Base-by-base conservation (phyloP, 2,113 vertebrate species). In the Oncorhynchus kisutch region DNA sequence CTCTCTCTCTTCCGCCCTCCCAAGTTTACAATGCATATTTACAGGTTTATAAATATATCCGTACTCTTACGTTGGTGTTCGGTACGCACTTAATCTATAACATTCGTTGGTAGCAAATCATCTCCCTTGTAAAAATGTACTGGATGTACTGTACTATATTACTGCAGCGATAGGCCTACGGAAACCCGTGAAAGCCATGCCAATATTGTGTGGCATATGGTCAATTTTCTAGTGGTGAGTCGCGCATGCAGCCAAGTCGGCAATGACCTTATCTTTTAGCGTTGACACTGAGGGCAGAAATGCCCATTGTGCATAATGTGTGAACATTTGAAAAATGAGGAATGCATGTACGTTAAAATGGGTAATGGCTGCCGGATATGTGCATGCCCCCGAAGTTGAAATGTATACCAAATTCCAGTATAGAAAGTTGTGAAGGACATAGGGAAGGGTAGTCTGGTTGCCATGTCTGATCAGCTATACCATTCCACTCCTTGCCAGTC, bases 41-140 rank as follows among this genome's bases (percentile, higher is more conserved):
- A 91, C 89, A 89, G 16, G 88, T 79, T 70, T 91, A 91, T 90
- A 90, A 93, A 93, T 93, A 93, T 88, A 81, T 73, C 25, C 27
- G 72, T 7, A 7, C 71, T 88, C 74, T 92, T 90, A 81, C 89
- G 75, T 27, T 76, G 75, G 70, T 82, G 79, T 91, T 90, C 82
- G 69, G 77, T 76, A 83, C 9, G 72, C 67, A 73, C 72, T 18
- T 54, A 54, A 54, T 81, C 79, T 77, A 71, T 84, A 71, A 62
- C 78, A 78, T 83, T 86, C 18, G 81, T 5, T 82, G 72, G 84
- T 20, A 59, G 66, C 72, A 81, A 87, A 6, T 57, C 8, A 51
- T 67, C 79, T 69, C 22, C 20, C 29, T 31, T 68, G 27, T 69
- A 22, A 8, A n/a, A 12, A n/a, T n/a, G 39, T 45, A 45, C 2